Base-by-base conservation (phyloP, 1,140 invertebrate species). In the Melipona quadrifasciata region DNA sequence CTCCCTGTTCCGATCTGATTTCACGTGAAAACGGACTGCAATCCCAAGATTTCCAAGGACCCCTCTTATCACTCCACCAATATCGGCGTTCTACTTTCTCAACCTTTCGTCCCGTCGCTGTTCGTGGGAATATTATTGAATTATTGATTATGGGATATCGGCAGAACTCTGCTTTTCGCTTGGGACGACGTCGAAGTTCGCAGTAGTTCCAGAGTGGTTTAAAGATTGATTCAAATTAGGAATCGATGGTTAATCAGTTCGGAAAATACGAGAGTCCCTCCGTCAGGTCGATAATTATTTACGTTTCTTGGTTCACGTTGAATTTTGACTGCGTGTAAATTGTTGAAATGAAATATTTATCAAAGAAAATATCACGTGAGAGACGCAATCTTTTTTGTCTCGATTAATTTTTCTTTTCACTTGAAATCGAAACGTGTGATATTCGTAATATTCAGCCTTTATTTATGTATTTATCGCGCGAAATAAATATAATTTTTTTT, bases 1-100 rank as follows among this genome's bases (percentile, higher is more conserved):
- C 51, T 39, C 58, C 31, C 76, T 53, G 67, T 65, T 78, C 31
- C 14, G 31, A 57, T n/a, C 53, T 53, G 68, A 70, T 70, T 71
- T 80, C 34, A n/a, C 67, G 34, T 55, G 78, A 39, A 71, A 80
- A 80, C 31, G 47, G 47, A 27, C 53, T 72, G 24, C 70, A 72
- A 47, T 27, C 27, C 70, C 21, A 77, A 65, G 58, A 65, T 77
- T 51, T 47, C 57, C 75, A 77, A 65, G 75, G 75, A 77, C 39
- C 24, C 21, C 73, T n/a, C n/a, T 34, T 57, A 31, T 75, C 31
- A 31, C 21, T 19, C 19, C 19, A 10, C 72, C n/a, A 74, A 74
- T 74, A 74, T 34, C 74, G 34, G 24, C 21, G 55, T 27, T 76
- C 75, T 27, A 77, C 39, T 64, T 65, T 77, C 27, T n/a, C 17